Conservation (phyloP, 2,113 vertebrate species). For the Ginglymostoma cirratum region DNA sequence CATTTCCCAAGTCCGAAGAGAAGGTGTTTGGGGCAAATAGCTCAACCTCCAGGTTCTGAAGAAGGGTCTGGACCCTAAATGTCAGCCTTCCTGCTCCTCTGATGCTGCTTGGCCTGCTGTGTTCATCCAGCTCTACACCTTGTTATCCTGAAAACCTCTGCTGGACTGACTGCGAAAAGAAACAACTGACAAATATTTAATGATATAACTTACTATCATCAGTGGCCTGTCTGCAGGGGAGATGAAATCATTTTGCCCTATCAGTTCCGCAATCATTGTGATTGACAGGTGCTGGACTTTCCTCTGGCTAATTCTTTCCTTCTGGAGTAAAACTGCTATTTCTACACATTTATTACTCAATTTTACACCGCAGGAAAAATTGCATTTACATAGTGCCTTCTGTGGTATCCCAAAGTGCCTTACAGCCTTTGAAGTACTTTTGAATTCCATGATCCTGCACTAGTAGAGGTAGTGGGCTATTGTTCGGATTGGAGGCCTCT, state of each 20-base stretch:
- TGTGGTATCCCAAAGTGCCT: not conserved
- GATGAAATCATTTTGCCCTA: conserved; percentile 67
- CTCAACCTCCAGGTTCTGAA: too few relatives aligned
- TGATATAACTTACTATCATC: conserved; percentile 75
- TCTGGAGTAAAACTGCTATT: not conserved
- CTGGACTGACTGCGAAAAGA: not conserved
- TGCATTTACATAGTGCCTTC: not conserved
- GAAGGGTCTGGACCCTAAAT: too few relatives aligned
- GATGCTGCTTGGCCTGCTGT: too few relatives aligned
- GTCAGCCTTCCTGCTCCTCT: too few relatives aligned
- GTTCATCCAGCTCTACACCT: too few relatives aligned
- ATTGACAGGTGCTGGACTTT: not conserved
- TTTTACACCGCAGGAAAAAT: not conserved
- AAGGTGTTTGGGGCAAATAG: too few relatives aligned
- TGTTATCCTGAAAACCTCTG: not conserved
- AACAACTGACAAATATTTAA: not conserved
- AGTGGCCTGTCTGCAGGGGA: conserved; percentile 50
- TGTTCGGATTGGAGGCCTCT: too few relatives aligned
- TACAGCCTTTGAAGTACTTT: not conserved
- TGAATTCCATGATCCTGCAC: not conserved
- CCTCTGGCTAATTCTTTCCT: not conserved
- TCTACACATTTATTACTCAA: not conserved
- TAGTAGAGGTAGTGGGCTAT: too few relatives aligned
- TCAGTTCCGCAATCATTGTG: conserved; percentile 70
- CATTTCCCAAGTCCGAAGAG: too few relatives aligned